These are phyloP conservation scores for Carassius carassius DNA, from an alignment of 2,113 vertebrate genomes.

Conservation along the genomic window DNA sequence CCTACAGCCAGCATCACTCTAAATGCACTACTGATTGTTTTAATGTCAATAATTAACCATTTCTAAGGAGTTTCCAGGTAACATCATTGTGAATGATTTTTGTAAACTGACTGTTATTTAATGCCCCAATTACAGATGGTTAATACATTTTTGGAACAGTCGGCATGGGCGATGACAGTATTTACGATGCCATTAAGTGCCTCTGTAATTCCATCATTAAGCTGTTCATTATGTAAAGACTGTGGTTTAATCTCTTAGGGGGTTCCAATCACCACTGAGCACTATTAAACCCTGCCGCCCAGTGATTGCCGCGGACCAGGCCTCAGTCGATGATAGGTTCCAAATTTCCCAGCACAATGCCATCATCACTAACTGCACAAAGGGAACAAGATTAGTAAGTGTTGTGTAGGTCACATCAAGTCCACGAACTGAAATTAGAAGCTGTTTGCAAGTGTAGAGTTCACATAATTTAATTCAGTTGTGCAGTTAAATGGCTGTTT, in stretches of 20 bases:
- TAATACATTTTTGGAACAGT: conserved; percentile 41
- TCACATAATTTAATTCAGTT: not conserved
- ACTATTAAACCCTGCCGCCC: conserved; percentile 45
- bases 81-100: conserved; percentile 14
- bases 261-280: conserved; percentile 43
- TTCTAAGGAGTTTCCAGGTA: conserved; percentile 24
- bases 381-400: not conserved
- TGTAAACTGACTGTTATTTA: conserved; percentile 37
- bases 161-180: conserved; percentile 40
- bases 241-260: conserved; percentile 52
- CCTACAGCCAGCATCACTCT: not conserved
- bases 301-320: conserved; percentile 35
- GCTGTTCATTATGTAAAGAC: conserved; percentile 56
- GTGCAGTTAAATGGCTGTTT: not conserved
- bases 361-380: conserved; percentile 10
- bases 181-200: conserved; percentile 53
- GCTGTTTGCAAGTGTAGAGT: not conserved
- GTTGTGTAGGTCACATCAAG: not conserved
- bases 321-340: conserved; percentile 26
- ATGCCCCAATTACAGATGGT: conserved; percentile 40
- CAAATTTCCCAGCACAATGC: conserved; percentile 16
- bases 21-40: not conserved
- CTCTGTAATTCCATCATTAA: conserved; percentile 57
- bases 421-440: not conserved
- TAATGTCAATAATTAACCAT: conserved; percentile 5